A percentile compares a stretch with the other conserved stretches of the same genome.
Evolutionary conservation across 2,888 invertebrate genomes (phyloP).

Genomic region (Acanthoscelides obtectus): DNA sequence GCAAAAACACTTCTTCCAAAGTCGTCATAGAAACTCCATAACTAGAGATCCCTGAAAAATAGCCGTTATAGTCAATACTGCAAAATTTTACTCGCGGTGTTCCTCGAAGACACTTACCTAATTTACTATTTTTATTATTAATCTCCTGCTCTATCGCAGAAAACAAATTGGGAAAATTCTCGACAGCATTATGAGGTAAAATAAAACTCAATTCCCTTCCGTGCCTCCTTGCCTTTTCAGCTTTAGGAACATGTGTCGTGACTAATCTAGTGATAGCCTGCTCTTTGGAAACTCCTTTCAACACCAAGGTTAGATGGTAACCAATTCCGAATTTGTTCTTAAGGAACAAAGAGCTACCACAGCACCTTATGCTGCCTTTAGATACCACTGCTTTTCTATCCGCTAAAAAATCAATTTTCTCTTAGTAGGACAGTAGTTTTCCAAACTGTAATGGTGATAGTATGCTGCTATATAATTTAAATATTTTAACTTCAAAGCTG

Average conservation of each 20-base stretch:
- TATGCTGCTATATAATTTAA: no score
- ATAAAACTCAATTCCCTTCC: slow-evolving; percentile 78
- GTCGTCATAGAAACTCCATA: slow-evolving; percentile 89
- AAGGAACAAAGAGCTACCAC: slow-evolving; percentile 78
- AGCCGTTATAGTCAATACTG: neutral
- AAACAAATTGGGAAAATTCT: slow-evolving; percentile 72
- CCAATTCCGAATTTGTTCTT: slow-evolving; percentile 87
- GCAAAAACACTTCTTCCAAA: slow-evolving; percentile 79
- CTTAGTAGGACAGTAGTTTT: no score
- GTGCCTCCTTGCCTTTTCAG: slow-evolving; percentile 70
- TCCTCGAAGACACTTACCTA: slow-evolving; percentile 56
- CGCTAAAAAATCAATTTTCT: slow-evolving; percentile 53
- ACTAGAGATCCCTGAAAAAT: slow-evolving; percentile 60
- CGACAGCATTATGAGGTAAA: slow-evolving; percentile 73
- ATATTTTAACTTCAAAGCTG: no score
- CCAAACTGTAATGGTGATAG: no score
- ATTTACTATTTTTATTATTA: slow-evolving; percentile 58
- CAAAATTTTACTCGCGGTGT: neutral
- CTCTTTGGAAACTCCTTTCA: slow-evolving; percentile 62
- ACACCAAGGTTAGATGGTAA: slow-evolving; percentile 75
- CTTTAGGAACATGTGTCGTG: slow-evolving; percentile 64
- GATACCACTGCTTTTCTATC: slow-evolving; percentile 84
- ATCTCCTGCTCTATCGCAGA: slow-evolving; percentile 71
- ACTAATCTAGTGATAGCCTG: slow-evolving; percentile 67
- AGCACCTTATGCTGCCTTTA: slow-evolving; percentile 74